These are phyloP conservation scores for Camptogramma bilineatum DNA, from an alignment of 2,888 invertebrate species.

Conservation along the genomic window DNA sequence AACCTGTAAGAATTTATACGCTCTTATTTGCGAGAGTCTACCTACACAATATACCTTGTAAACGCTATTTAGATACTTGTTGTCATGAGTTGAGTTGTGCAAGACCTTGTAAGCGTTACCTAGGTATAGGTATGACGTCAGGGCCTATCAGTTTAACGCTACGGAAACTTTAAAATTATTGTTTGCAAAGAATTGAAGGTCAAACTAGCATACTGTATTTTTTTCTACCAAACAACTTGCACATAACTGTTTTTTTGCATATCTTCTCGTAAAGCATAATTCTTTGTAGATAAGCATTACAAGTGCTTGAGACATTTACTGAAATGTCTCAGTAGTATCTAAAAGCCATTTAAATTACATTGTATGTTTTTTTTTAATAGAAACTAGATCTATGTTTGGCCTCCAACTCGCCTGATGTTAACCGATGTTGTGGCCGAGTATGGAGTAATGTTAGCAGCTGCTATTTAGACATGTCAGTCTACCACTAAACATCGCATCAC, in stretches of 20 bases:
- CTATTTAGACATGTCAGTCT: too few species aligned
- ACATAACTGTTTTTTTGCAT: neutral
- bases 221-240: neutral
- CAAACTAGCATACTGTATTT: neutral
- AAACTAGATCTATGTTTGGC: too few species aligned
- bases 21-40: neutral
- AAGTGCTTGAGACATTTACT: too few species aligned
- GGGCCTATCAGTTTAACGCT: slow-evolving; percentile 19
- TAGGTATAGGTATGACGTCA: slow-evolving; percentile 51
- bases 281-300: neutral
- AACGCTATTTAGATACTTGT: too few species aligned
- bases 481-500: too few species aligned
- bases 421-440: too few species aligned
- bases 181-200: slow-evolving; percentile 32
- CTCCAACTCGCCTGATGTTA: too few species aligned
- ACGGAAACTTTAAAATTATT: slow-evolving; percentile 8
- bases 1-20: neutral
- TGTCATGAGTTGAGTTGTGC: slow-evolving; percentile 1
- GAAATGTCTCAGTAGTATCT: neutral
- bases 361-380: too few species aligned
- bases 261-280: neutral
- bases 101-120: slow-evolving; percentile 26
- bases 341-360: too few species aligned
- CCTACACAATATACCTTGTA: too few species aligned
- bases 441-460: too few species aligned